phyloP scores from a whole-genome alignment of 2,888 invertebrate species.

The Sylvicola cinctus region DNA sequence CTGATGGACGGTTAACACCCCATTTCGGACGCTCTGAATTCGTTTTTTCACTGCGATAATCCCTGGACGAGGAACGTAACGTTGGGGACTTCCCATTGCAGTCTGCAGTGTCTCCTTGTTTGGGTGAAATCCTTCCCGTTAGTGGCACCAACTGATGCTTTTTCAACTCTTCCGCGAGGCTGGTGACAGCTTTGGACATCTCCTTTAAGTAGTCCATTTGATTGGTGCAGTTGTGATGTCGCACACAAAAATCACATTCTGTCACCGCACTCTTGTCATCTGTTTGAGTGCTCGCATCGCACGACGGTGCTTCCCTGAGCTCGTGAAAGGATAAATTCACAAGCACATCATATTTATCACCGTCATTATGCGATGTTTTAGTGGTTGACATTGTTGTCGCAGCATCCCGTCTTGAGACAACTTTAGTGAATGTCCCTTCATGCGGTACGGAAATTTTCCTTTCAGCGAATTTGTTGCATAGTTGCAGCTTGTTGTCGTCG shows the following conservation, averaged over 20 bases:
- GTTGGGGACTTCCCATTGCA: slow-evolving; percentile 9
- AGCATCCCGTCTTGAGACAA: slow-evolving; percentile 13
- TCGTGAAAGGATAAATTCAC: slow-evolving; percentile 5
- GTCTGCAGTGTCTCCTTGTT: too few relatives aligned
- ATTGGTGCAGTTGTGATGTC: too few relatives aligned
- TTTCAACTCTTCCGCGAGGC: too few relatives aligned
- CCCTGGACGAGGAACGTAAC: slow-evolving; percentile 14
- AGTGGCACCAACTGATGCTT: too few relatives aligned
- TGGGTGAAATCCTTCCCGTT: too few relatives aligned
- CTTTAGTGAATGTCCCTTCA: slow-evolving; percentile 7
- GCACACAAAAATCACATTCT: too few relatives aligned
- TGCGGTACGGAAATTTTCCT: slow-evolving; percentile 4
- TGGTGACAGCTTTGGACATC: too few relatives aligned
- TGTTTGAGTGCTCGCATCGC: too few relatives aligned
- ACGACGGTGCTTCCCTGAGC: slow-evolving; percentile 4
- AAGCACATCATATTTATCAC: slow-evolving; percentile 12
- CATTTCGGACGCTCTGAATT: slow-evolving; percentile 49
- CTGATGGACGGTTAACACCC: slow-evolving; percentile 56
- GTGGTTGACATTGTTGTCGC: slow-evolving; percentile 21
- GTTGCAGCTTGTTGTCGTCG: background rate
- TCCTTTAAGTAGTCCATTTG: too few relatives aligned
- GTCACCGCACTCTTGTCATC: too few relatives aligned
- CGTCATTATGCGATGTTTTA: slow-evolving; percentile 14
- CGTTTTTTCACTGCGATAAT: slow-evolving; percentile 14
- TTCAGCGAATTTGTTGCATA: background rate